These are phyloP conservation scores for Catagonus wagneri DNA, from an alignment of 2,113 vertebrate species.

Conservation along the genomic window DNA sequence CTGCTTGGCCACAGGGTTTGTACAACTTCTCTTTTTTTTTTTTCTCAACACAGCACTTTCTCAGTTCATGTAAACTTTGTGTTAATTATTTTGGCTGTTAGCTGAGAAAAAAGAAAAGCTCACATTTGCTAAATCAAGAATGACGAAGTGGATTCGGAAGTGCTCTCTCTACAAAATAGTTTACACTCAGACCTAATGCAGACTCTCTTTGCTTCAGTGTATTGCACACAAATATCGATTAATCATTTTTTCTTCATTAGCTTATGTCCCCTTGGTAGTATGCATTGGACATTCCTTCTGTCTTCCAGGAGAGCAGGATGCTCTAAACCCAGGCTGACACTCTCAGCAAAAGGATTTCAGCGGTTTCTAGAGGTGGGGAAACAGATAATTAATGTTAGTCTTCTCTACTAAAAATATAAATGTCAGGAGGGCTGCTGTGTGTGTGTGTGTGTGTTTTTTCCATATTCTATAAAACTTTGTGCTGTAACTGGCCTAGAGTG, in stretches of 20 bases:
- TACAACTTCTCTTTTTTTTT: constrained; percentile 64
- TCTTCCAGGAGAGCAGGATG: constrained; percentile 32
- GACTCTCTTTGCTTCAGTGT: constrained; percentile 14
- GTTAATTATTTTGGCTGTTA: constrained; percentile 79
- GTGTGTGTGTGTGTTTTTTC: not conserved
- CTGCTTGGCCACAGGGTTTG: constrained; percentile 66
- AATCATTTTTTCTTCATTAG: constrained; percentile 78
- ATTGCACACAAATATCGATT: constrained; percentile 63
- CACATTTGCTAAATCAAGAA: constrained; percentile 77
- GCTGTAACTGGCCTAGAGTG: not conserved
- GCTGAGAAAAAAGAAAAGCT: constrained; percentile 74
- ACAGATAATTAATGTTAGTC: constrained; percentile 44
- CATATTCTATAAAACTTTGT: not conserved
- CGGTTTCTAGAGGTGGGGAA: constrained; percentile 19
- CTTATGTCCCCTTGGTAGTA: constrained; percentile 43
- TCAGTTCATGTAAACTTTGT: constrained; percentile 68
- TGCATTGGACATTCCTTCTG: constrained; percentile 53
- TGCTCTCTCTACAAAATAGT: constrained; percentile 57
- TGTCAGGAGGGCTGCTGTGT: not conserved
- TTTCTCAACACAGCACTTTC: constrained; percentile 70
- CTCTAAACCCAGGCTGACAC: constrained; percentile 58
- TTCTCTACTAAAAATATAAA: constrained; percentile 26
- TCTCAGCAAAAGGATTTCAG: constrained; percentile 49
- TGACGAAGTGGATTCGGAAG: constrained; percentile 67
- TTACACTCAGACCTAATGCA: constrained; percentile 51